Evolutionary conservation across 2,113 vertebrate species (phyloP).

Genomic region (Passer montanus): DNA sequence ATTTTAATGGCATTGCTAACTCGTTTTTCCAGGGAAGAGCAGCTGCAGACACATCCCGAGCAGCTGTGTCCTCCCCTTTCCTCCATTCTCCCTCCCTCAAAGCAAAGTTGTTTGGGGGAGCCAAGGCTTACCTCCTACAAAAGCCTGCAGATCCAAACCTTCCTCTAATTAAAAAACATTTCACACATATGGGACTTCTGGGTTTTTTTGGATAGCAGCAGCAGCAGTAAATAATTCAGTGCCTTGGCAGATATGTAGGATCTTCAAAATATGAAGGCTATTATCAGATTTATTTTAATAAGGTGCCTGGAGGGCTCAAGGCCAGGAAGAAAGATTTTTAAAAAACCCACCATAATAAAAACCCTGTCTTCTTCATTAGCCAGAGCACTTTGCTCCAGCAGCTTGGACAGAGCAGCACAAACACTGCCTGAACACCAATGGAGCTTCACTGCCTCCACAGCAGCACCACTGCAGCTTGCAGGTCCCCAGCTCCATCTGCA

Average conservation of each 20-base stretch:
- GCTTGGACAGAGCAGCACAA: neutral
- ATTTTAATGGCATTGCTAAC: neutral
- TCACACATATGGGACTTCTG: neutral
- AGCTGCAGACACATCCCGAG: neutral
- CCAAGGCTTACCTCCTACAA: neutral
- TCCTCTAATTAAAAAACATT: neutral
- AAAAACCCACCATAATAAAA: neutral
- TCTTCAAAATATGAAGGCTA: neutral
- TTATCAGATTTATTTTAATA: neutral
- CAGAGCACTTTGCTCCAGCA: neutral
- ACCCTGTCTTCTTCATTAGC: neutral
- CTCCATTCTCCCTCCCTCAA: neutral
- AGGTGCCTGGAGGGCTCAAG: neutral
- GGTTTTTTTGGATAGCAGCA: neutral
- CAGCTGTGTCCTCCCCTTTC: neutral
- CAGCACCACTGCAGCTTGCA: neutral
- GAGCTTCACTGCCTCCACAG: neutral
- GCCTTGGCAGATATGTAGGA: neutral
- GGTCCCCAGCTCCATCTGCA: neutral
- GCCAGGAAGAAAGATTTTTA: neutral
- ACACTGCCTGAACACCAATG: accelerated
- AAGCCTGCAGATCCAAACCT: neutral
- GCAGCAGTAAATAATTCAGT: neutral
- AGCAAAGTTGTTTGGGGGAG: neutral
- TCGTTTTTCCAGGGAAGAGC: neutral